Conservation (phyloP, 2,888 invertebrate species). For the Coelopa pilipes region DNA sequence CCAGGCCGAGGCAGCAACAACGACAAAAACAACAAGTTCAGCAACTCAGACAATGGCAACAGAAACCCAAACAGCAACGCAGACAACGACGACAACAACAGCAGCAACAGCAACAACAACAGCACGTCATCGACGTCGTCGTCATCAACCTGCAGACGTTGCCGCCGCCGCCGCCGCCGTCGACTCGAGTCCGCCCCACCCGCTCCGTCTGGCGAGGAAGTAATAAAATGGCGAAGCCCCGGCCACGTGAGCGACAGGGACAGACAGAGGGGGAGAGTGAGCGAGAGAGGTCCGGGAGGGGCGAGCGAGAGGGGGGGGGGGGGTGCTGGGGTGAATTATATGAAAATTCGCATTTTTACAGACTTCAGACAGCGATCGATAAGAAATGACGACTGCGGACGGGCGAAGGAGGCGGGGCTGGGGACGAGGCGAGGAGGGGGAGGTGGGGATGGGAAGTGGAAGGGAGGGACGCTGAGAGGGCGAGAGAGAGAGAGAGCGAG, state of each 20-base stretch:
- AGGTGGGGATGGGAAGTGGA: background rate
- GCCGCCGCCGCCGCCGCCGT: background rate
- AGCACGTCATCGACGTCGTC: background rate
- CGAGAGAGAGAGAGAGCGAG: no score
- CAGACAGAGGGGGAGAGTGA: no score
- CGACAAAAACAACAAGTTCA: background rate
- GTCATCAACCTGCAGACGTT: background rate
- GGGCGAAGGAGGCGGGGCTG: background rate
- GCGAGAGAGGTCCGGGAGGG: no score
- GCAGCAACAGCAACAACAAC: conserved; percentile 15
- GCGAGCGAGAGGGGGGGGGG: no score
- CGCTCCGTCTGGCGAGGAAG: no score
- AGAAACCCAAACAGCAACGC: background rate
- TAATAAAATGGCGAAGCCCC: no score
- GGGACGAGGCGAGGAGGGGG: background rate
- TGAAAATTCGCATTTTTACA: conserved; percentile 32
- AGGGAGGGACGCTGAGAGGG: background rate
- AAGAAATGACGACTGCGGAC: conserved; percentile 40
- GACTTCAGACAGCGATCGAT: conserved; percentile 47
- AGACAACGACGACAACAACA: background rate
- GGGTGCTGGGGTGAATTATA: conserved; percentile 27
- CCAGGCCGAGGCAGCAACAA: conserved; percentile 11
- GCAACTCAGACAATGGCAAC: background rate
- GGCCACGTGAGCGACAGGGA: no score
- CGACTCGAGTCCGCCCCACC: background rate